Percentiles rank a stretch among this genome's conserved stretches.
Evolutionary conservation across 1,140 invertebrate genomes (phyloP).

Genomic region (Papilio polytes): DNA sequence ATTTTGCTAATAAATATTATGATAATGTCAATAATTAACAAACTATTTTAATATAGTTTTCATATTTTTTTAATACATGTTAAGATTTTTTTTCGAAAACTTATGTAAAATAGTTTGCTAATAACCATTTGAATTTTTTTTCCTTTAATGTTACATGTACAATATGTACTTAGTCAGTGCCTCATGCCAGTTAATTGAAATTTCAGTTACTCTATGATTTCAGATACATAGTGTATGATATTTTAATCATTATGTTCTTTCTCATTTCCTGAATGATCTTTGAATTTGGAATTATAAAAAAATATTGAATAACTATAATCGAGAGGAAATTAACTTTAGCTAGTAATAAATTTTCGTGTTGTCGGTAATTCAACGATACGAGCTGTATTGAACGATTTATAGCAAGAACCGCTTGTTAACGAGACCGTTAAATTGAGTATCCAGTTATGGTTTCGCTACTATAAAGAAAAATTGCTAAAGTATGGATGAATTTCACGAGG

Average conservation of each 20-base stretch:
- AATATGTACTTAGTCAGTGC: too few relatives aligned
- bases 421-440: constrained; percentile 39
- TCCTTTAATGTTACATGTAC: too few relatives aligned
- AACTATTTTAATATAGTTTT: too few relatives aligned
- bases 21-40: too few relatives aligned
- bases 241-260: background rate
- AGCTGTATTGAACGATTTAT: constrained; percentile 39
- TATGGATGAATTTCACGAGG: background rate
- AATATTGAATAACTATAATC: constrained; percentile 22
- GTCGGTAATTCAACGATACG: constrained; percentile 37
- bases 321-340: constrained; percentile 29
- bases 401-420: constrained; percentile 38
- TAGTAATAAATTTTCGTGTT: constrained; percentile 31
- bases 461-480: constrained; percentile 30
- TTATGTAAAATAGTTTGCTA: too few relatives aligned
- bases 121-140: too few relatives aligned
- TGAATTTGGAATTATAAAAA: background rate
- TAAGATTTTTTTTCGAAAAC: too few relatives aligned
- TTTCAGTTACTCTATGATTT: too few relatives aligned
- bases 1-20: too few relatives aligned
- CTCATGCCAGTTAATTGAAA: too few relatives aligned
- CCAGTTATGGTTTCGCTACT: constrained; percentile 27
- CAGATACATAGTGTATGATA: too few relatives aligned
- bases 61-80: too few relatives aligned
- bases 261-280: background rate